These are phyloP conservation scores for Gymnocypris eckloni DNA, from an alignment of 2,797 vertebrate genomes.

Conservation along the genomic window DNA sequence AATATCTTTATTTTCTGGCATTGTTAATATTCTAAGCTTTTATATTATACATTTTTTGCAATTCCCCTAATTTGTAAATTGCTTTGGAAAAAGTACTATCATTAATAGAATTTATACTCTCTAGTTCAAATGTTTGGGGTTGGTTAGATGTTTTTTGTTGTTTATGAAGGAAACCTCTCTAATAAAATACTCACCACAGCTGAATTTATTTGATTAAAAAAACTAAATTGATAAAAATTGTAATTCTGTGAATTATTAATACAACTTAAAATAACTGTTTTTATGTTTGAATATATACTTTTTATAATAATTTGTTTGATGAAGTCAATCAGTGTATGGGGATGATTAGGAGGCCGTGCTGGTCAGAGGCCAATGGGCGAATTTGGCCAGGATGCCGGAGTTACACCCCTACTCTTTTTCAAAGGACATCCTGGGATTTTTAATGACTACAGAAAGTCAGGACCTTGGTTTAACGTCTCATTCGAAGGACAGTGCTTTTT, in stretches of 20 bases:
- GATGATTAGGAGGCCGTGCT: too few relatives aligned
- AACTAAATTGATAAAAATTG: too few relatives aligned
- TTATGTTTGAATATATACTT: background rate
- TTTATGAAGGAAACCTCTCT: background rate
- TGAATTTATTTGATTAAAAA: background rate
- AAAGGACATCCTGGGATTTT: too few relatives aligned
- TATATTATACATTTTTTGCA: background rate
- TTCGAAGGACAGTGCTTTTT: too few relatives aligned
- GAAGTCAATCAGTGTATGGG: too few relatives aligned
- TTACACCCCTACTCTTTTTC: too few relatives aligned
- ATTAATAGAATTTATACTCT: background rate
- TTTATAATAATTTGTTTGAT: too few relatives aligned
- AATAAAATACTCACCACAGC: background rate
- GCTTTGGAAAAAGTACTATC: background rate
- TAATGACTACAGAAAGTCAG: too few relatives aligned
- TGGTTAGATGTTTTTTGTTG: background rate
- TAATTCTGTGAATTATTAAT: background rate
- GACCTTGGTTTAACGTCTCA: too few relatives aligned
- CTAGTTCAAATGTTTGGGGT: background rate
- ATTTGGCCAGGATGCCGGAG: too few relatives aligned
- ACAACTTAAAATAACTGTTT: background rate
- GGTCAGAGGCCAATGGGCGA: too few relatives aligned
- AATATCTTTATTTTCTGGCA: background rate
- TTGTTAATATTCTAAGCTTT: background rate
- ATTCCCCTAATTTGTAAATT: background rate